phyloP scores from a whole-genome alignment of 2,888 invertebrate species.

The Druceiella hillmani region DNA sequence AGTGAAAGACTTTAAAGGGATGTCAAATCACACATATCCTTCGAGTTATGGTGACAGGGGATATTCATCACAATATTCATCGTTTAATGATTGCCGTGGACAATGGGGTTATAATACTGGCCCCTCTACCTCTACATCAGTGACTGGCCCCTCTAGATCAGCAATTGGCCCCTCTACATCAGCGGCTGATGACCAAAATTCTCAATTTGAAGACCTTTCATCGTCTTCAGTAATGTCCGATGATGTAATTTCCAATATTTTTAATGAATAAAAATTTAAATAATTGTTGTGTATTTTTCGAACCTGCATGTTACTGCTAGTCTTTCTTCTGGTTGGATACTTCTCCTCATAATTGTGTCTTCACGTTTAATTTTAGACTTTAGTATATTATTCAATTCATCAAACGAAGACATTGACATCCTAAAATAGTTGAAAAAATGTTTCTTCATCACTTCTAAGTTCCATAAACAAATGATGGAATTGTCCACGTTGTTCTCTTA shows the following conservation, averaged over 20 bases:
- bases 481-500: too few relatives aligned
- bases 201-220: background rate
- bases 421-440: conserved; percentile 1
- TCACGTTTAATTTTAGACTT: conserved; percentile 2
- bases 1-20: conserved; percentile 3
- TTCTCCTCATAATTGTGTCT: conserved; percentile 3
- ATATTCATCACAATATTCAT: background rate
- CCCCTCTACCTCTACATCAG: background rate
- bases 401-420: conserved; percentile 2
- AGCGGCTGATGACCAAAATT: background rate
- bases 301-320: conserved; percentile 1
- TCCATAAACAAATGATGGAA: too few relatives aligned
- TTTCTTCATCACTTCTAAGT: conserved; percentile 1
- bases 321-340: conserved; percentile 3
- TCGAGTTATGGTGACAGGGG: background rate
- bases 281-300: background rate
- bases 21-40: background rate
- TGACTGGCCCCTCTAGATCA: background rate
- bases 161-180: background rate
- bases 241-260: conserved; percentile 1
- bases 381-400: conserved; percentile 2
- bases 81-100: background rate
- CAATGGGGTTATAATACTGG: too few relatives aligned
- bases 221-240: background rate
- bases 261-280: too few relatives aligned